Base-by-base conservation (phyloP, 1,140 invertebrate genomes). In the Heterodera schachtii region DNA sequence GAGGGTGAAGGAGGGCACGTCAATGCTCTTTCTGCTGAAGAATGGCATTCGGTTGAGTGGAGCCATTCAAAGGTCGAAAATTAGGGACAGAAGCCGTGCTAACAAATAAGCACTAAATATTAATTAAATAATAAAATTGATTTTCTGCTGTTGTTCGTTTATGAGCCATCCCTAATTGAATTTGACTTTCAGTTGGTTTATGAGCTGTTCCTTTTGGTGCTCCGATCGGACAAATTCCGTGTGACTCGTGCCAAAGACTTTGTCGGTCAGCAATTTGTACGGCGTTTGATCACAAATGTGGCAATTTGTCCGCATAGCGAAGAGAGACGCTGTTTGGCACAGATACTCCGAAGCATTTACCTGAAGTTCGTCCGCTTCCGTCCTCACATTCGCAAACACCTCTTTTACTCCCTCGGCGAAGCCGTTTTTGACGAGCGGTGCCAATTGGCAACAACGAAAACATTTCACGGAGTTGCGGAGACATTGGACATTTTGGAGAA, bases 331-430 rank as follows among this genome's bases (percentile, higher is more conserved):
- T 47, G 52, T 21, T 66, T 43, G 4, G 41, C 21, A 9, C 19
- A 3, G 9, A 67, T 44, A n/a, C 43, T 78, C 19, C 52, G 70
- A 78, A 41, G 77, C 31, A 78, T 78, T n/a, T 78, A 78, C 21
- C 44, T n/a, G 7, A 70, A 70, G 70, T 78, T 78, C 66, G 21
- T 70, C 41, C n/a, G 77, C 43, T 21, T 78, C 11, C 77, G 77
- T 69, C 66, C 47, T 47, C 66, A 64, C 49, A 78, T 78, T 64
- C 9, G 31, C 47, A 41, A 46, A 41, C 77, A 78, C 31, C 46
- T 78, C 16, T 41, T 6, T 19, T 66, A 69, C 47, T 43, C 70
- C 41, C 31, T 78, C 41, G 21, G 41, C 44, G 70, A 78, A 69
- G 31, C 49, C 21, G 47, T 78, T 41, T 78, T 69, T n/a, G 77